Percentiles rank a stretch among this genome's conserved stretches.
phyloP scores from a whole-genome alignment of 2,888 invertebrate genomes.

The Ichneumoninae sp. region DNA sequence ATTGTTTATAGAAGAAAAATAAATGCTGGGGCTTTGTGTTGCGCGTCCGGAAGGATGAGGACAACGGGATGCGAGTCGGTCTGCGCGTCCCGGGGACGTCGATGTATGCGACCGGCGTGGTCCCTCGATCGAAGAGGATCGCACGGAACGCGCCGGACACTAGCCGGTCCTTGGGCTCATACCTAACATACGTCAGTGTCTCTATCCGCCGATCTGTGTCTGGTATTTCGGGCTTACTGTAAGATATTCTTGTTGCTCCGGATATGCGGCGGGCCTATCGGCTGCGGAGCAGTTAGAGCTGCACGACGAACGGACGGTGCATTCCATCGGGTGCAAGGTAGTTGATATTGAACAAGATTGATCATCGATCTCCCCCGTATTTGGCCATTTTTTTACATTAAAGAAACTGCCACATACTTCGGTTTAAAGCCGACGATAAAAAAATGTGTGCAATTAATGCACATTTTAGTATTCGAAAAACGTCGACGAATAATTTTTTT shows the following conservation, averaged over 20 bases:
- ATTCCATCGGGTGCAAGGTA: not conserved
- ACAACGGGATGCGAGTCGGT: conserved; percentile 38
- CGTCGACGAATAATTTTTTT: too few relatives aligned
- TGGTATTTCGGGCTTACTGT: conserved; percentile 36
- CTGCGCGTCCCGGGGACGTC: conserved; percentile 30
- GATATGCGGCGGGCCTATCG: conserved; percentile 3
- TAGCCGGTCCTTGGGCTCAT: conserved; percentile 49
- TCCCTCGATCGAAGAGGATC: conserved; percentile 62
- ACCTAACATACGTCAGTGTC: conserved; percentile 52
- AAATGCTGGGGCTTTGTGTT: conserved; percentile 4
- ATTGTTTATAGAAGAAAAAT: not conserved
- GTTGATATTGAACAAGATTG: not conserved
- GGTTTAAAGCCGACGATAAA: too few relatives aligned
- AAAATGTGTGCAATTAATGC: too few relatives aligned
- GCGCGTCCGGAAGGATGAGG: not conserved
- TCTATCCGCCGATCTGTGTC: conserved; percentile 3
- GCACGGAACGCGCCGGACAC: conserved; percentile 62
- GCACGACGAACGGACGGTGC: not conserved
- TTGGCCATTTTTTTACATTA: too few relatives aligned
- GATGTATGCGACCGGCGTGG: conserved; percentile 29
- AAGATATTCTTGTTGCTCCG: conserved; percentile 23
- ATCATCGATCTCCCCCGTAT: too few relatives aligned
- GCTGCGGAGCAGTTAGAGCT: not conserved
- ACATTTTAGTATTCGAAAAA: too few relatives aligned
- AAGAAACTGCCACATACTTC: too few relatives aligned